Percentiles rank a stretch among this genome's conserved stretches.
These are phyloP conservation scores for Myxocyprinus asiaticus DNA, from an alignment of 2,113 vertebrate species.

Conservation along the genomic window DNA sequence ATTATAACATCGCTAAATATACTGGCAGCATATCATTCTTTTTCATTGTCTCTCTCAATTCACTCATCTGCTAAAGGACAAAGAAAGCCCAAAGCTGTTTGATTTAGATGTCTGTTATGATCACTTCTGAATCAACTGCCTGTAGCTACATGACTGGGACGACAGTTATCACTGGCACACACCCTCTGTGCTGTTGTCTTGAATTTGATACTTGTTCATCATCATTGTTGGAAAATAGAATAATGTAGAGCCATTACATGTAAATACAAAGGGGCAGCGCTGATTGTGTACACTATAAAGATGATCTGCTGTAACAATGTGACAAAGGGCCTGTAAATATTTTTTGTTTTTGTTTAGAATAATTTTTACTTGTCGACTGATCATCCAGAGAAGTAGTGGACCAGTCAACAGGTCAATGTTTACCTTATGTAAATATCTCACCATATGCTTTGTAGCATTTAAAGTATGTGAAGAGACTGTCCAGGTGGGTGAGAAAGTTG, in stretches of 20 bases:
- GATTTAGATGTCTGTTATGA: conserved; percentile 34
- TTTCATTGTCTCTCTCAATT: conserved; percentile 34
- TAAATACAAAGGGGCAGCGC: background rate
- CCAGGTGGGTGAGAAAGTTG: too few species aligned
- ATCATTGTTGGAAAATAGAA: too few species aligned
- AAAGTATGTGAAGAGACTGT: too few species aligned
- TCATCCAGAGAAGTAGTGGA: too few species aligned
- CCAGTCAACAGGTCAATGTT: too few species aligned
- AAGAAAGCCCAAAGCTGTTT: conserved; percentile 32
- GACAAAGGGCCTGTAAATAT: too few species aligned
- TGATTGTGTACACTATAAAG: background rate
- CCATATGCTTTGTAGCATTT: too few species aligned
- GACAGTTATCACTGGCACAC: conserved; percentile 24
- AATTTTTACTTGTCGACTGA: too few species aligned
- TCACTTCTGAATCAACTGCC: conserved; percentile 22
- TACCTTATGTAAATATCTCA: too few species aligned
- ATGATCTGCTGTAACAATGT: too few species aligned
- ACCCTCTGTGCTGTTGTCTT: background rate
- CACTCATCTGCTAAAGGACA: conserved; percentile 33
- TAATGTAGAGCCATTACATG: background rate
- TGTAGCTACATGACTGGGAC: conserved; percentile 1
- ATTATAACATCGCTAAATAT: conserved; percentile 27
- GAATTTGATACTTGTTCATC: conserved; percentile 1
- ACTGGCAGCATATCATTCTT: conserved; percentile 36
- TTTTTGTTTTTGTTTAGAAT: too few species aligned